phyloP scores from a whole-genome alignment of 2,888 invertebrate species.

The Macrophya alboannulata region DNA sequence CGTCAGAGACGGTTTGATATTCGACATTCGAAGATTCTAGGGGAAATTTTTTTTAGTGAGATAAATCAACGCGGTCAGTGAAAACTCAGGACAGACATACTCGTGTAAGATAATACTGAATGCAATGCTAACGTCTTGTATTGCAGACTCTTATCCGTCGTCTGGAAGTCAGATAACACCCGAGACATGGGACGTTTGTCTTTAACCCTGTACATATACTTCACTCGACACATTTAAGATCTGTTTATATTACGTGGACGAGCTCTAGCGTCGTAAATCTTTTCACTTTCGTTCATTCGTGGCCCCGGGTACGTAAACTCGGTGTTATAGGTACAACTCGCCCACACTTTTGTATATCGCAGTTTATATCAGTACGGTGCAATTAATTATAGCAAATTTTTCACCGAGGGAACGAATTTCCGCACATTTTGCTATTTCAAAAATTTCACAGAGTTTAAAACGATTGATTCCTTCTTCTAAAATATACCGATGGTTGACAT shows the following conservation, averaged over 20 bases:
- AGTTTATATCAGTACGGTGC: not conserved
- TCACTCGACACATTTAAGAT: constrained; percentile 15
- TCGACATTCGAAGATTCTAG: not conserved
- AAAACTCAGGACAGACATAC: not conserved
- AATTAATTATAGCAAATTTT: not conserved
- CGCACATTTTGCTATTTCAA: not conserved
- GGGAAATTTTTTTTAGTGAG: not conserved
- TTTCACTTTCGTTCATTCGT: not conserved
- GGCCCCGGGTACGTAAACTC: not conserved
- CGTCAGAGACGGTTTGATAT: not conserved
- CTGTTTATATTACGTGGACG: constrained; percentile 45
- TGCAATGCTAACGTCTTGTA: not conserved
- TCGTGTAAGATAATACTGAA: not conserved
- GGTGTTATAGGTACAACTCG: not conserved
- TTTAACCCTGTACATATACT: not conserved
- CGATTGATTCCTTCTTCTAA: not conserved
- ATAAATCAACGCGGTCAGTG: not conserved
- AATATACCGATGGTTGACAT: not conserved
- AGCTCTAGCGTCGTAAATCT: constrained; percentile 39
- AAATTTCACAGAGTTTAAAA: not conserved
- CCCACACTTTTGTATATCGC: not conserved
- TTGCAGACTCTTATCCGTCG: constrained; percentile 1
- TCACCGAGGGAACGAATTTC: not conserved
- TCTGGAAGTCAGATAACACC: not conserved
- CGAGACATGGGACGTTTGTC: constrained; percentile 19